A percentile compares a stretch with the other conserved stretches of the same genome.
Evolutionary conservation across 2,113 vertebrate genomes (phyloP).

Genomic region (Orthonyx spaldingii): DNA sequence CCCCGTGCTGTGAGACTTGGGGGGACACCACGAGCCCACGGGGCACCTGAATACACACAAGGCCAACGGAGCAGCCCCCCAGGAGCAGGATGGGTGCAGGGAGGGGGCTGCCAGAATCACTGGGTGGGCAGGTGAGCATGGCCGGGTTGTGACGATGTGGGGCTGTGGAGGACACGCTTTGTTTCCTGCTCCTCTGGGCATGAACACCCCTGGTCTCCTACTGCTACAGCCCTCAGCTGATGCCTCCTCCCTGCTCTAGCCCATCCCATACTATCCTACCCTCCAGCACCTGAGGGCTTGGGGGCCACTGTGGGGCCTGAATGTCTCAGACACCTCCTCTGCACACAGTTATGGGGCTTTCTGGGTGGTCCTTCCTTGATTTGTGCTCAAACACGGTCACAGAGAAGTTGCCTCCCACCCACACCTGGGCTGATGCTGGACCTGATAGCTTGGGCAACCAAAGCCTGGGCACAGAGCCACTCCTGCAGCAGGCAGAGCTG

Average conservation of each 20-base stretch:
- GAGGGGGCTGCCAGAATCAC: not conserved
- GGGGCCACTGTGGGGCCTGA: not conserved
- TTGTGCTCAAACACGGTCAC: not conserved
- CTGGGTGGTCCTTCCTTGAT: not conserved
- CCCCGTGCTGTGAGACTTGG: not conserved
- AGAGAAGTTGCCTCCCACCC: not conserved
- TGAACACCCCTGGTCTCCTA: not conserved
- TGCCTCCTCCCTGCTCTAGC: not conserved
- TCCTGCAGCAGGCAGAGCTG: conserved; percentile 16
- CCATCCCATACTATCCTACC: too few relatives aligned
- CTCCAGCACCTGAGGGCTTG: not conserved
- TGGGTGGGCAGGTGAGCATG: fast-evolving
- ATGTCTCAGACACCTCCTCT: not conserved
- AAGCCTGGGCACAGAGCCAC: not conserved
- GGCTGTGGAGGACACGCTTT: fast-evolving
- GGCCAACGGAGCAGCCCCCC: not conserved
- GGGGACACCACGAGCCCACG: not conserved
- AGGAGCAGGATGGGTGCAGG: not conserved
- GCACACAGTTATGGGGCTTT: not conserved
- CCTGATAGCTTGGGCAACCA: not conserved
- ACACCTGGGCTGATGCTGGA: fast-evolving
- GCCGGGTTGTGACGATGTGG: not conserved
- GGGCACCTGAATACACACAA: not conserved
- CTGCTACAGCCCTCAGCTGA: not conserved
- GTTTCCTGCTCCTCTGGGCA: not conserved